phyloP scores from a whole-genome alignment of 2,113 vertebrate genomes.

The Pedetes capensis region DNA sequence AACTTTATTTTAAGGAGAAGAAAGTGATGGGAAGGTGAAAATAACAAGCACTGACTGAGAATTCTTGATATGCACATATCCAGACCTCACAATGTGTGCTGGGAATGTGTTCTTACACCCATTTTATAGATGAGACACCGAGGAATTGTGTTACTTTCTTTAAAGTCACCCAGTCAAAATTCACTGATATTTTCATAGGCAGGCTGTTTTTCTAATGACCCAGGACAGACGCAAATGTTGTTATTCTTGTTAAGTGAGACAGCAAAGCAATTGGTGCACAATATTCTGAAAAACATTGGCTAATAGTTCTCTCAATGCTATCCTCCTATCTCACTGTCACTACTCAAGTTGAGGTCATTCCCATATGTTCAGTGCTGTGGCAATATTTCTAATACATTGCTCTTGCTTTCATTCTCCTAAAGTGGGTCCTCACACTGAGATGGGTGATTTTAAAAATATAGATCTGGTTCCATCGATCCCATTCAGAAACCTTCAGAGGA shows the following conservation, averaged over 20 bases:
- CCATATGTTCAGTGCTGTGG: neutral
- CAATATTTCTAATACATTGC: neutral
- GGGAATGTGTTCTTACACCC: neutral
- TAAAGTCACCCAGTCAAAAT: neutral
- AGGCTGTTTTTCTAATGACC: neutral
- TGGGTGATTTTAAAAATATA: neutral
- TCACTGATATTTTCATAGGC: neutral
- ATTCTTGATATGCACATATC: neutral
- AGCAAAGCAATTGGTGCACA: accelerated
- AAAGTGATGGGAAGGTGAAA: neutral
- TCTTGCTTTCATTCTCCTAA: neutral
- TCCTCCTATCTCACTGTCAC: neutral
- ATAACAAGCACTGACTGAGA: neutral
- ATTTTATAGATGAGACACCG: neutral
- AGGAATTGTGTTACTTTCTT: neutral
- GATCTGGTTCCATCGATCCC: neutral
- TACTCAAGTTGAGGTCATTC: neutral
- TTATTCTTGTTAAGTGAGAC: neutral
- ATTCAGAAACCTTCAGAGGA: neutral
- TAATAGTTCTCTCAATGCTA: neutral
- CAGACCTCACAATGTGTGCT: neutral
- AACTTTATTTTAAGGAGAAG: neutral
- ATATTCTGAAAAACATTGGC: neutral
- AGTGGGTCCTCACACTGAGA: neutral
- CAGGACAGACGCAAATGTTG: neutral